phyloP scores from a whole-genome alignment of 2,888 invertebrate species.

The Pterostichus madidus region DNA sequence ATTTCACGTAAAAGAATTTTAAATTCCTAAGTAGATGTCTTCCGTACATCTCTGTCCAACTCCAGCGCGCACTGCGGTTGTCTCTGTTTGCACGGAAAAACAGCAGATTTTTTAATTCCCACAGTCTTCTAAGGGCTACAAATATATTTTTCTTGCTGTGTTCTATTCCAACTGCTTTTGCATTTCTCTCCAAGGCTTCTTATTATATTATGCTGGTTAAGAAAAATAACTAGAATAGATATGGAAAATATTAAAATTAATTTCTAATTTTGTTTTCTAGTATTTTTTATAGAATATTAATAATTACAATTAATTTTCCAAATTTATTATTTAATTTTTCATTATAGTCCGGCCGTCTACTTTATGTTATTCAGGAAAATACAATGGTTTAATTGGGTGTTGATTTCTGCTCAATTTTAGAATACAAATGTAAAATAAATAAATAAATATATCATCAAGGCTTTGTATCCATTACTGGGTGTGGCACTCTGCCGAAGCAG shows the following conservation, averaged over 20 bases:
- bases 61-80: conserved; percentile 61
- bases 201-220: not conserved
- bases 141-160: conserved; percentile 77
- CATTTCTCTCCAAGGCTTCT: conserved; percentile 64
- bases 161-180: conserved; percentile 71
- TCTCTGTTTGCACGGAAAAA: conserved; percentile 74
- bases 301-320: not conserved
- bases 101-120: conserved; percentile 79
- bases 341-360: not conserved
- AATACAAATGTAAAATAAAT: too few species aligned
- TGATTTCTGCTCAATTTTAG: too few species aligned
- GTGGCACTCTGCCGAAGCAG: too few species aligned
- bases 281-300: too few species aligned
- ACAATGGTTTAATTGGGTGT: too few species aligned
- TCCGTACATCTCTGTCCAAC: conserved; percentile 67
- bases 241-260: not conserved
- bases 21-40: conserved; percentile 76
- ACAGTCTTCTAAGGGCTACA: conserved; percentile 76
- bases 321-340: not conserved
- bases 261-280: too few species aligned
- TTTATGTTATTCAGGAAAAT: too few species aligned
- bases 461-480: too few species aligned
- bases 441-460: too few species aligned
- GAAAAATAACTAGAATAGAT: not conserved
- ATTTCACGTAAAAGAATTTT: conserved; percentile 78